Conservation (phyloP, 1,140 invertebrate genomes). For the Drosophila ohnishii region DNA sequence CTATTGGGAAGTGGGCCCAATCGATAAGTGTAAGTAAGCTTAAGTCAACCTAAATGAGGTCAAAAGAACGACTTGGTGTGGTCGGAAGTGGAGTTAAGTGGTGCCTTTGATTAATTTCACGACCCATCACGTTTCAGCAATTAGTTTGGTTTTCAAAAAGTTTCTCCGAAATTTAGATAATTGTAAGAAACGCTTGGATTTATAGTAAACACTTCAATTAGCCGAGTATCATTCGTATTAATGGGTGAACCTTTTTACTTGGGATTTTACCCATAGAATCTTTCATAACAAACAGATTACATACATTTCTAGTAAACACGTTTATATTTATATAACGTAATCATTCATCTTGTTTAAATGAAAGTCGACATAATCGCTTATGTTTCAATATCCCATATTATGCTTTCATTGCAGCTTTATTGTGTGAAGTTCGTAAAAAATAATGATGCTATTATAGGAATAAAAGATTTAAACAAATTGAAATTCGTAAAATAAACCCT, state of each 20-base stretch:
- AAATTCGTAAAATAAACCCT: conserved; percentile 12
- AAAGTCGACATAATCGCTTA: not conserved
- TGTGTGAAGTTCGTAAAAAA: conserved; percentile 15
- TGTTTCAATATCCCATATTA: conserved; percentile 8
- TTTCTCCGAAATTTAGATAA: conserved; percentile 7
- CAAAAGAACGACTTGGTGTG: conserved; percentile 1
- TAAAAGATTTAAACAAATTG: conserved; percentile 27
- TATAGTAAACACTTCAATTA: not conserved
- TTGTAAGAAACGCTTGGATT: conserved; percentile 7
- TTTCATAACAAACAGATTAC: conserved; percentile 1
- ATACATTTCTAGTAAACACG: not conserved
- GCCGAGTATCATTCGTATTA: not conserved
- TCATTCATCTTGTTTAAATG: conserved; percentile 5
- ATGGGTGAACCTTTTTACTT: not conserved
- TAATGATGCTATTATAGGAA: conserved; percentile 32
- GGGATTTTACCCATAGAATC: not conserved
- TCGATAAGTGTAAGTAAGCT: conserved; percentile 39
- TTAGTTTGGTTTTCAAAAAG: not conserved
- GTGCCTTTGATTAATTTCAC: conserved; percentile 12
- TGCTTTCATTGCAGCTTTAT: conserved; percentile 30
- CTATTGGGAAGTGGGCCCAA: conserved; percentile 9
- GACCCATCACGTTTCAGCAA: conserved; percentile 5
- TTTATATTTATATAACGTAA: not conserved
- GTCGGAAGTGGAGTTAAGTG: not conserved
- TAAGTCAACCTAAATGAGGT: not conserved